Evolutionary conservation across 2,113 vertebrate genomes (phyloP), one percentile per base, ranked within the genome.

Genomic region (Haemorhous mexicanus): DNA sequence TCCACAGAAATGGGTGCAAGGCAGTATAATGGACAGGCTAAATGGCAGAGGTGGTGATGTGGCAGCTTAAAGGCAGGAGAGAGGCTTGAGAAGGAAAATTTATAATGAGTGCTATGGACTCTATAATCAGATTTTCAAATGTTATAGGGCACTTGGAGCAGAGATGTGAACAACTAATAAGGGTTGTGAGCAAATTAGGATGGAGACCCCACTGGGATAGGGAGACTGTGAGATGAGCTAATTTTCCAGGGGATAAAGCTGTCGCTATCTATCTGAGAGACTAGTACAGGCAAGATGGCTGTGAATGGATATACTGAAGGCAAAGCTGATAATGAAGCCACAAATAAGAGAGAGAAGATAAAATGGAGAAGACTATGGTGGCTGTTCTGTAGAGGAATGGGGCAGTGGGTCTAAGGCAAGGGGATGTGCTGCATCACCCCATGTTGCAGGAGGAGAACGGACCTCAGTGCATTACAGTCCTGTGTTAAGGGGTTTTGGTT

Each of bases 71-170:
- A 90, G 72, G 63, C 27, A 84, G 72, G 30, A 88, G 47, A 77
- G 39, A 80, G 33, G 22, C 28, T 55, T 16, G 76, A 78, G 67
- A 68, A 92, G 47, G 56, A 84, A 49, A 77, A 75, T 56, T 87
- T 86, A 43, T 77, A 88, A 83, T 81, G 64, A 81, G 44, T 68
- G 21, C 41, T 84, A 41, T 84, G n/a, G 63, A 61, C 37, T 91
- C 70, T 72, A 26, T 86, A 80, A 90, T 78, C 85, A 78, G 61
- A 86, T 92, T 93, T 95, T 87, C 78, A 94, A 77, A 88, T 86
- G 76, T 88, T 92, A 78, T 49, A 84, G 89, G 81, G 72, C 86
- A 78, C 64, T 90, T 84, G 64, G 43, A 90, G 64, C 55, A 86
- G 33, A 59, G 16, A 74, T 63, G 61, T 84, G 83, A 90, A 47